Evolutionary conservation across 1,140 invertebrate genomes (phyloP).

Genomic region (Dinoponera quadriceps): DNA sequence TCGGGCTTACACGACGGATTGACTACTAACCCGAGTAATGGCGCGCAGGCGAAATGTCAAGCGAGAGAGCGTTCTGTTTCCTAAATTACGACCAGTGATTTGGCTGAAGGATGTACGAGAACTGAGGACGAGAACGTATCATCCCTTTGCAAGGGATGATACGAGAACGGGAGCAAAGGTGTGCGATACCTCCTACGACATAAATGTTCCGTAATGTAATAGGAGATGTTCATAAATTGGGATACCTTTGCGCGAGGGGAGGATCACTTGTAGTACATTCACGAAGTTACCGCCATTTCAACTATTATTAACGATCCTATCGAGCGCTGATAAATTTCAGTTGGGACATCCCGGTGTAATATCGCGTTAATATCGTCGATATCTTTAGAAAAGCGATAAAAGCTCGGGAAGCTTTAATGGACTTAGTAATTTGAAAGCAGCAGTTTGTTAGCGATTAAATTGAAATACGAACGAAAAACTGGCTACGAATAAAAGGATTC

Average conservation of each 20-base stretch:
- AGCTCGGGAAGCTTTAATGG: background rate
- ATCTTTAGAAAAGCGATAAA: background rate
- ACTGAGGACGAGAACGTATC: constrained; percentile 20
- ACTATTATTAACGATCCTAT: background rate
- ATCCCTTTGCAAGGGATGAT: background rate
- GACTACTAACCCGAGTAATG: constrained; percentile 13
- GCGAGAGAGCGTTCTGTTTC: constrained; percentile 41
- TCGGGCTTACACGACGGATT: constrained; percentile 1
- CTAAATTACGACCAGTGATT: constrained; percentile 54
- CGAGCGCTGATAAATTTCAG: background rate
- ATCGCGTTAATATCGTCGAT: background rate
- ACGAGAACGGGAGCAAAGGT: constrained; percentile 13
- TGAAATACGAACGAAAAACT: background rate
- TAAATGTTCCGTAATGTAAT: constrained; percentile 46
- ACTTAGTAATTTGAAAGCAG: background rate
- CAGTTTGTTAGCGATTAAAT: constrained; percentile 45
- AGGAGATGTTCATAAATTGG: constrained; percentile 45
- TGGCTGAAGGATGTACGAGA: constrained; percentile 37
- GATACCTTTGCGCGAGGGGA: background rate
- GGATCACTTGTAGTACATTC: background rate
- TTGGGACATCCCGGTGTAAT: background rate
- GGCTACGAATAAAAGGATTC: background rate
- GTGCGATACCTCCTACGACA: background rate
- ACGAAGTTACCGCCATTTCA: background rate
- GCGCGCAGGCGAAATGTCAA: background rate